Conservation (phyloP, 2,888 invertebrate genomes). For the Aphrophora alni region DNA sequence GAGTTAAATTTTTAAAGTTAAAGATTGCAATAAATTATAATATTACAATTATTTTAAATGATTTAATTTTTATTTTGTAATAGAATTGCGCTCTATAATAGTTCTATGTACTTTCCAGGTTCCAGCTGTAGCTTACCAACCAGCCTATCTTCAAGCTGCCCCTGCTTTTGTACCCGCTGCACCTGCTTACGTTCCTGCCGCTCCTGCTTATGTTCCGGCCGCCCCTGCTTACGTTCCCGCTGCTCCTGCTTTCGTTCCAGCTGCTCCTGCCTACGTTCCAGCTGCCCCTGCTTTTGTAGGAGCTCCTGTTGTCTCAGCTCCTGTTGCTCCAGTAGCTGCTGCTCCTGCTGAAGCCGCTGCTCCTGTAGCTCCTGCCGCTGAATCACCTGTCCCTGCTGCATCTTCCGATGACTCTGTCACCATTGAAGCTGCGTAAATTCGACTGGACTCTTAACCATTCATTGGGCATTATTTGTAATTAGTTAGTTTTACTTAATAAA, state of each 20-base stretch:
- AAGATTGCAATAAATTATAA: too few species aligned
- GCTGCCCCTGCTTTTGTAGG: neutral
- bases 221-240: slow-evolving; percentile 26
- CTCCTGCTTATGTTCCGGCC: slow-evolving; percentile 24
- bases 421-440: slow-evolving; percentile 34
- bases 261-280: neutral
- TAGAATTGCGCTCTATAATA: too few species aligned
- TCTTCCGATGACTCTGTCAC: slow-evolving; percentile 33
- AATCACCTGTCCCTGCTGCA: slow-evolving; percentile 26
- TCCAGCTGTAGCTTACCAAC: slow-evolving; percentile 23
- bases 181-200: neutral
- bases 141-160: slow-evolving; percentile 16
- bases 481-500: neutral
- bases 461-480: slow-evolving; percentile 27
- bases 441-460: neutral
- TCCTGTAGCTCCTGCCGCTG: slow-evolving; percentile 24
- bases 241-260: slow-evolving; percentile 4
- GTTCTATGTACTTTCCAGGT: slow-evolving; percentile 17
- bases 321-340: slow-evolving; percentile 20
- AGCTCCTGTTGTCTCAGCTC: slow-evolving; percentile 4
- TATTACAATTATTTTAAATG: too few species aligned
- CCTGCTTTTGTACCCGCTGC: neutral
- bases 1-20: too few species aligned
- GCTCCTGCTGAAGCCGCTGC: neutral
- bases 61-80: too few species aligned